Percentiles rank a stretch among this genome's conserved stretches.
Conservation (phyloP, 2,888 invertebrate species). For the Barypeithes pellucidus region DNA sequence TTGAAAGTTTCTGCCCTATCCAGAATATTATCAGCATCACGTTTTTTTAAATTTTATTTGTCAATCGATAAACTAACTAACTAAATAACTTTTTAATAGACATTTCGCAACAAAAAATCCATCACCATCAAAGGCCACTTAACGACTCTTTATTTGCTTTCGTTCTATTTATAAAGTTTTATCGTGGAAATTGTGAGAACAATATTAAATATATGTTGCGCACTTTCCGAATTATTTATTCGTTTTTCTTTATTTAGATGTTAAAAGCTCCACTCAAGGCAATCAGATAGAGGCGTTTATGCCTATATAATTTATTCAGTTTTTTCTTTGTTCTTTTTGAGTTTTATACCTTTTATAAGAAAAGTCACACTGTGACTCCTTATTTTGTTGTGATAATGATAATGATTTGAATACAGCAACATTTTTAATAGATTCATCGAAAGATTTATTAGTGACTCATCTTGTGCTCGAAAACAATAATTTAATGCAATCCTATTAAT, state of each 20-base stretch:
- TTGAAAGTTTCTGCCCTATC: too few relatives aligned
- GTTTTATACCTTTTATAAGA: neutral
- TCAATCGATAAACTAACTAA: too few relatives aligned
- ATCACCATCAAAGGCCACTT: conserved; percentile 25
- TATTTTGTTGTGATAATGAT: too few relatives aligned
- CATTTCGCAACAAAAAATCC: neutral
- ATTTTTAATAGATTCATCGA: too few relatives aligned
- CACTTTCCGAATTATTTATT: conserved; percentile 20
- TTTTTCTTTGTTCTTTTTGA: neutral
- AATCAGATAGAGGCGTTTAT: conserved; percentile 11
- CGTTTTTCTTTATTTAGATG: conserved; percentile 19
- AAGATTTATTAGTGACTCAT: too few relatives aligned
- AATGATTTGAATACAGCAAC: too few relatives aligned
- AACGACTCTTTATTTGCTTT: conserved; percentile 16
- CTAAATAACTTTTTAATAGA: neutral
- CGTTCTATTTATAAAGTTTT: conserved; percentile 32
- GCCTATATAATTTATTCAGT: neutral
- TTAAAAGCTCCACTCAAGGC: conserved; percentile 20
- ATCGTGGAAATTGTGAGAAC: conserved; percentile 9
- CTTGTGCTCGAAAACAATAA: conserved; percentile 17
- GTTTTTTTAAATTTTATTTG: too few relatives aligned
- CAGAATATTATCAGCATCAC: too few relatives aligned
- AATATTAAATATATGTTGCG: conserved; percentile 21
- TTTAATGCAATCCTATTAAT: conserved; percentile 27
- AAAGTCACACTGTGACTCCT: too few relatives aligned